Conservation (phyloP, 2,888 invertebrate genomes). For the Chamaedrilus cognettii region DNA sequence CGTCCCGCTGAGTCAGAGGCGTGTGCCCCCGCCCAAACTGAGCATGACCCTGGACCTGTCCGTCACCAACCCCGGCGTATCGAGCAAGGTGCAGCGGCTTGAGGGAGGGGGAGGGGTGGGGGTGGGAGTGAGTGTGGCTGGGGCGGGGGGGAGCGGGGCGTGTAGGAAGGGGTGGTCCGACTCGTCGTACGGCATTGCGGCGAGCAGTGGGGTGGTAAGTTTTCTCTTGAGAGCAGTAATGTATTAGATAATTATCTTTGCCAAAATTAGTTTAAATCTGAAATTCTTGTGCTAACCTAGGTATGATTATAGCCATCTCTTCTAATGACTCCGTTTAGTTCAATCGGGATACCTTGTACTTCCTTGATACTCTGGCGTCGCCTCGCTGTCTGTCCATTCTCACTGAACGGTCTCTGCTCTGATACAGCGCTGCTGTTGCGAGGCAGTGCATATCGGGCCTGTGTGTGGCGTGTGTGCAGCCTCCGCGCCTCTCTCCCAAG, state of each 20-base stretch:
- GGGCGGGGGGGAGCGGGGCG: not conserved
- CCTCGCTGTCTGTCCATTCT: no score
- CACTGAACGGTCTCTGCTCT: no score
- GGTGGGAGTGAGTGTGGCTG: not conserved
- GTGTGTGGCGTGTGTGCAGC: slow-evolving; percentile 18
- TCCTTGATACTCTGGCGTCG: no score
- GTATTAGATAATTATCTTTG: no score
- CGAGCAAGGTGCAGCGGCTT: slow-evolving; percentile 2
- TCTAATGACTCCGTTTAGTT: no score
- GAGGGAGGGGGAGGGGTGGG: not conserved
- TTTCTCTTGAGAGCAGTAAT: no score
- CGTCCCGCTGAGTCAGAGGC: slow-evolving; percentile 36
- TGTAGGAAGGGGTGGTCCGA: not conserved
- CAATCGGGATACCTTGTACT: no score
- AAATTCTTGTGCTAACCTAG: no score
- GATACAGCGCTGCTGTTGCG: no score
- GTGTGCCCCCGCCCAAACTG: slow-evolving; percentile 37
- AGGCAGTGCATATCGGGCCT: no score
- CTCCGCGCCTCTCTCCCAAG: slow-evolving; percentile 27
- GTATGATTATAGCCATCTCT: no score
- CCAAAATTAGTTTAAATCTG: no score
- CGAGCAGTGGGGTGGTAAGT: slow-evolving; percentile 35
- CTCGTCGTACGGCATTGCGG: slow-evolving; percentile 26
- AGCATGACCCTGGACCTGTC: slow-evolving; percentile 41
- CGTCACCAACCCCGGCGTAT: slow-evolving; percentile 34